phyloP scores from a whole-genome alignment of 2,888 invertebrate species.

The Spialia ferax region DNA sequence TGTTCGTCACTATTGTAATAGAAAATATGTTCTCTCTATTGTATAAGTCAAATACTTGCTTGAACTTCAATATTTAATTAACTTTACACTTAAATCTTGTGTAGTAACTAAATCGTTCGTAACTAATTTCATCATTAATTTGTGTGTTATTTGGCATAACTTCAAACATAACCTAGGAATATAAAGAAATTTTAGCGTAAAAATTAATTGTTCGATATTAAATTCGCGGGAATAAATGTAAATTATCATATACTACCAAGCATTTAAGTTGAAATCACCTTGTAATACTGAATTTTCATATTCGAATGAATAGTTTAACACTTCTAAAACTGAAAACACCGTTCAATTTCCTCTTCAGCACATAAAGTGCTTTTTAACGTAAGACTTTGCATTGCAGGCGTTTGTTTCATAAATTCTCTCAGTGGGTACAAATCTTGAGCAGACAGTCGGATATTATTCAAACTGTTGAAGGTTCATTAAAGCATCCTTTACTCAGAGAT shows the following conservation, averaged over 20 bases:
- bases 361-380: constrained; percentile 40
- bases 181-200: too few relatives aligned
- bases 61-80: background rate
- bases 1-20: background rate
- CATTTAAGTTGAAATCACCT: background rate
- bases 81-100: too few relatives aligned
- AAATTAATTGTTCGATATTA: too few relatives aligned
- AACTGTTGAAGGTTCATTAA: constrained; percentile 41
- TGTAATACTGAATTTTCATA: background rate
- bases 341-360: constrained; percentile 38
- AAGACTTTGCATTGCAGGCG: constrained; percentile 36
- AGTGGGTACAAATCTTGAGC: constrained; percentile 40
- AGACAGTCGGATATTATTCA: constrained; percentile 41
- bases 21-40: constrained; percentile 1
- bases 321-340: constrained; percentile 26
- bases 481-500: constrained; percentile 40
- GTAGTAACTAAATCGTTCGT: too few relatives aligned
- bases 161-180: too few relatives aligned
- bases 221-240: too few relatives aligned
- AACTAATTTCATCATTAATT: too few relatives aligned
- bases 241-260: background rate
- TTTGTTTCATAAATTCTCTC: constrained; percentile 40
- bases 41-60: constrained; percentile 2
- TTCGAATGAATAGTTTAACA: background rate
- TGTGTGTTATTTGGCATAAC: too few relatives aligned